These are phyloP conservation scores for Patella pellucida DNA, from an alignment of 2,888 invertebrate species.

Conservation along the genomic window DNA sequence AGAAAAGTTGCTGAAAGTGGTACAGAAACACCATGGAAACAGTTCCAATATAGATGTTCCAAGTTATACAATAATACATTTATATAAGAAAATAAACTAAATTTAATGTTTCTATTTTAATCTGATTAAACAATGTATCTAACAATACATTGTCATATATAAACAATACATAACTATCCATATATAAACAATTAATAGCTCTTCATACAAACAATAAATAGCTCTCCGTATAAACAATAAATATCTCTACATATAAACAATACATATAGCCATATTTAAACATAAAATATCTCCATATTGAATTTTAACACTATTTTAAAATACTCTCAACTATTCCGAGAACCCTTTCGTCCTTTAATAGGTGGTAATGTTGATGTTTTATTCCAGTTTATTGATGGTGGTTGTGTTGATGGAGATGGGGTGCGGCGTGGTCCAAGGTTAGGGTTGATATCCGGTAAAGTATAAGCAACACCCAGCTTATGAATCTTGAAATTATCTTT, in stretches of 20 bases:
- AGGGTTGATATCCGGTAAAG: conserved; percentile 6
- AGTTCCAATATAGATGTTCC: neutral
- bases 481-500: neutral
- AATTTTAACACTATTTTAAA: no score
- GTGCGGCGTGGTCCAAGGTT: neutral
- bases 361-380: conserved; percentile 2
- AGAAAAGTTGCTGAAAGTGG: neutral
- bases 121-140: no score
- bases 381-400: conserved; percentile 9
- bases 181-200: no score
- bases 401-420: neutral
- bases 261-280: no score
- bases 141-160: no score
- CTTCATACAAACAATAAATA: no score
- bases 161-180: no score
- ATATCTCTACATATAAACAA: no score
- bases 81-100: neutral
- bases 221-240: no score
- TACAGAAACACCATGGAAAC: neutral
- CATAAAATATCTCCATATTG: no score
- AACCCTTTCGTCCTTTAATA: neutral
- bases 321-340: neutral
- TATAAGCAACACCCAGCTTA: conserved; percentile 12
- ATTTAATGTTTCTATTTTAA: neutral
- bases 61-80: neutral